These are phyloP conservation scores for Synanthedon andrenaeformis DNA, from an alignment of 2,888 invertebrate species.

Conservation along the genomic window DNA sequence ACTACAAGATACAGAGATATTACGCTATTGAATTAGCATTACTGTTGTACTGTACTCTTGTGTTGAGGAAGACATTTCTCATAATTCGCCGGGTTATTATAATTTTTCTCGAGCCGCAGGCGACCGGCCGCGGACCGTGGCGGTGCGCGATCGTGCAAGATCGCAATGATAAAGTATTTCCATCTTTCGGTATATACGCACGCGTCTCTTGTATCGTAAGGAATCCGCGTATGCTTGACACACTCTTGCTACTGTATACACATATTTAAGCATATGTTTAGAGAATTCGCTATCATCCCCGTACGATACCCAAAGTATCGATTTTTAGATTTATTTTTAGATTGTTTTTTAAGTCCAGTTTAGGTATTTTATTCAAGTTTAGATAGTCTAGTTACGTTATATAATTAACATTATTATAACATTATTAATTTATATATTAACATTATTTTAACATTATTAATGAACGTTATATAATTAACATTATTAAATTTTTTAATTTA, in stretches of 20 bases:
- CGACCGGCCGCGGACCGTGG: slow-evolving; percentile 16
- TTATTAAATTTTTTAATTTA: too few relatives aligned
- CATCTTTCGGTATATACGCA: not conserved
- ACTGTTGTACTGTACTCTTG: slow-evolving; percentile 37
- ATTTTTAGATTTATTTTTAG: too few relatives aligned
- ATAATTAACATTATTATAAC: too few relatives aligned
- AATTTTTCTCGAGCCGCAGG: slow-evolving; percentile 40
- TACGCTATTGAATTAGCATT: slow-evolving; percentile 68
- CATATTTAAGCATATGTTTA: not conserved
- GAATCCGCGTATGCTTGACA: not conserved
- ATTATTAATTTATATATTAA: too few relatives aligned
- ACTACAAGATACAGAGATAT: slow-evolving; percentile 53
- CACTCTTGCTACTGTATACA: not conserved
- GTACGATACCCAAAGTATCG: too few relatives aligned
- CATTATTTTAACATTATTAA: too few relatives aligned
- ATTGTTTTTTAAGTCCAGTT: too few relatives aligned
- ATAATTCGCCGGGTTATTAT: slow-evolving; percentile 48
- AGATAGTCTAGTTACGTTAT: too few relatives aligned
- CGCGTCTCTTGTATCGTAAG: not conserved
- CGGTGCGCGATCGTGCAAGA: slow-evolving; percentile 49
- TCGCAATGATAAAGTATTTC: slow-evolving; percentile 10
- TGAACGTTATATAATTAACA: too few relatives aligned
- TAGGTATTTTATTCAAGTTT: too few relatives aligned
- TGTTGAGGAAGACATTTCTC: slow-evolving; percentile 26
- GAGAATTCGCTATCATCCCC: too few relatives aligned